Evolutionary conservation across 2,888 invertebrate genomes (phyloP).

Genomic region (Junonia oenone): DNA sequence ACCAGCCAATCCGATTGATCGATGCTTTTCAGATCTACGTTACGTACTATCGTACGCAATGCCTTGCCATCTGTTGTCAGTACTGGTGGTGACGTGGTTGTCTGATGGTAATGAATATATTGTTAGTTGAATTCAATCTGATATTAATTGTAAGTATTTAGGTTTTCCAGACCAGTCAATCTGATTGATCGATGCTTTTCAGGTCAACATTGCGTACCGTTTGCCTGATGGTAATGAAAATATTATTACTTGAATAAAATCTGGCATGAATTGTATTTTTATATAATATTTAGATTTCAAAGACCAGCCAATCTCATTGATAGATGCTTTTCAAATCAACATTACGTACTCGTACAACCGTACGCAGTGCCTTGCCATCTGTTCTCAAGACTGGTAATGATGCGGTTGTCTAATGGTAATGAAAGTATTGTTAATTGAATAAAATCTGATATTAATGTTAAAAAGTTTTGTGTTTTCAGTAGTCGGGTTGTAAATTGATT

Average conservation of each 20-base stretch:
- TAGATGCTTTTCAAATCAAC: constrained; percentile 36
- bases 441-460: no score
- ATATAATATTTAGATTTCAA: no score
- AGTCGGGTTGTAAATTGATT: no score
- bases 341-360: constrained; percentile 33
- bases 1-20: constrained; percentile 43
- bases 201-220: constrained; percentile 35
- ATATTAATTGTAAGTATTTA: no score
- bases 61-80: constrained; percentile 18
- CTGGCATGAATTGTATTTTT: no score
- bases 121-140: no score
- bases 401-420: constrained; percentile 21
- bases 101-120: constrained; percentile 25
- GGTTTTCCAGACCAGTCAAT: constrained; percentile 45
- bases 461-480: no score
- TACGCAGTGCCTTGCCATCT: constrained; percentile 25
- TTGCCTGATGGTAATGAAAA: constrained; percentile 22
- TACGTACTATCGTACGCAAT: constrained; percentile 32
- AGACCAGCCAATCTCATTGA: constrained; percentile 41
- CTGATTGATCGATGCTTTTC: constrained; percentile 31
- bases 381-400: constrained; percentile 4
- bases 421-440: no score
- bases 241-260: no score
- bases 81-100: constrained; percentile 3
- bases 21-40: constrained; percentile 35